Evolutionary conservation across 2,113 vertebrate species (phyloP), one percentile per base, ranked within the genome.

Genomic region (Pagrus major): DNA sequence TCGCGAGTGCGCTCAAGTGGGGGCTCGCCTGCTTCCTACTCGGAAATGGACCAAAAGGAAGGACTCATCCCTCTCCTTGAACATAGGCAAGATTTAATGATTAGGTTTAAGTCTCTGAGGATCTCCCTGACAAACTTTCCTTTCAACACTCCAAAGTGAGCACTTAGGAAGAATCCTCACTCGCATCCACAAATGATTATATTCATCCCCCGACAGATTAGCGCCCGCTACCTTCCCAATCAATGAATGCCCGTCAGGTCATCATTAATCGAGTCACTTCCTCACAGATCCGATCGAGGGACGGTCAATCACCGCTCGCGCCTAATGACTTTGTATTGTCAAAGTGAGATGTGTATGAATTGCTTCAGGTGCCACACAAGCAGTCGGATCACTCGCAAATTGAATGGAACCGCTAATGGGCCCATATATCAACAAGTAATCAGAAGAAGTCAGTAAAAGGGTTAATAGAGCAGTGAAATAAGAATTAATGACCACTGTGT

Each of bases 381-480:
- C 59, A 39, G 60, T 47, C 35, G 72, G 69, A 78, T 83, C 33
- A 71, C 52, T 9, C 37, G 67, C 61, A 73, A n/a, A 58, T 41
- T 61, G 54, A 91, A 72, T 86, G 59, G 75, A 77, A 23, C 35
- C 2, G 39, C 84, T 93, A 90, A 92, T 90, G 91, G 76, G 64
- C 69, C 78, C 10, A 90, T 92, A 83, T 56, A 90, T 93, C 91
- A 94, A 63, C 70, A 44, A 56, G 72, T 86, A 90, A 89, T 86
- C 77, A 75, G 78, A 69, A 59, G 49, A 33, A 67, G 88, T 81
- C 86, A 49, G 59, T 76, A 80, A 80, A 90, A 81, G 76, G 71
- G 87, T 90, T 89, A 89, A 87, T 86, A 90, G 89, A 93, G 91
- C 89, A 54, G 71, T 58, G 67, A 88, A 90, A 90, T 81, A 25